Conservation (phyloP, 2,797 vertebrate genomes). For the Hipposideros larvatus region DNA sequence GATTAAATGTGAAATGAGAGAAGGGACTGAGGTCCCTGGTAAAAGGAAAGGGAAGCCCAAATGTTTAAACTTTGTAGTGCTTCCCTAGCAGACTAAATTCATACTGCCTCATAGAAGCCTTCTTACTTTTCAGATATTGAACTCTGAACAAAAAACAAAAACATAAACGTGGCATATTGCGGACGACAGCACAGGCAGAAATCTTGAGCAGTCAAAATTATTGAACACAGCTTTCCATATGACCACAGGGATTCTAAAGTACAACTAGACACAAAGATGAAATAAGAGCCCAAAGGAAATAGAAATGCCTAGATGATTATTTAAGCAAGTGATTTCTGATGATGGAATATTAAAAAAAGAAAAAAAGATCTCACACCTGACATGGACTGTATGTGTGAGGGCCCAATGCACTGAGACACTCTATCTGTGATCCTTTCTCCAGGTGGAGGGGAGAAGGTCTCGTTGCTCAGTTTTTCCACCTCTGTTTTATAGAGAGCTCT, state of each 20-base stretch:
- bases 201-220: not conserved
- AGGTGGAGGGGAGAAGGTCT: not conserved
- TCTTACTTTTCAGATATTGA: not conserved
- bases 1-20: not conserved
- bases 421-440: not conserved
- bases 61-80: not conserved
- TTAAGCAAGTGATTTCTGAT: not conserved
- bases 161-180: not conserved
- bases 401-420: not conserved
- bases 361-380: not conserved
- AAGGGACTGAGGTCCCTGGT: not conserved
- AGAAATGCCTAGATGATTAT: not conserved
- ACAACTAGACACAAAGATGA: conserved; percentile 1
- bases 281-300: not conserved
- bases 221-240: not conserved
- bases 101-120: not conserved
- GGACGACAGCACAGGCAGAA: no score
- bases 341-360: not conserved
- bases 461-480: not conserved
- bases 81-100: not conserved
- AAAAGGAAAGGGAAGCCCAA: not conserved
- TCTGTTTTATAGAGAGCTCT: conserved; percentile 4
- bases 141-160: not conserved
- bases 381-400: not conserved
- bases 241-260: not conserved